Conservation (phyloP, 2,888 invertebrate genomes). For the Microctonus hyperodae region DNA sequence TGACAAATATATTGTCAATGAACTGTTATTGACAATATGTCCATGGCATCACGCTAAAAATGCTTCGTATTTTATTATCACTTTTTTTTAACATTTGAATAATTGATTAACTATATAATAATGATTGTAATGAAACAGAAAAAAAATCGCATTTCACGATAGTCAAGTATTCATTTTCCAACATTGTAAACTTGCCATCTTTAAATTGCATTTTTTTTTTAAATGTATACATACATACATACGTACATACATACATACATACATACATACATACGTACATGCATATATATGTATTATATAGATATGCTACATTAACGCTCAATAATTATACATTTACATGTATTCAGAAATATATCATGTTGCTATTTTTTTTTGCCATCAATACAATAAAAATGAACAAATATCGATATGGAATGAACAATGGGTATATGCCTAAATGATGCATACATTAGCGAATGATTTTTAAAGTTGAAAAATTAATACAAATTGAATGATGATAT, state of each 20-base stretch:
- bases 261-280: too few species aligned
- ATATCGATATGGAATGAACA: slow-evolving; percentile 15
- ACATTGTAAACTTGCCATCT: not conserved
- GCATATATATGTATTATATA: too few species aligned
- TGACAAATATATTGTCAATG: not conserved
- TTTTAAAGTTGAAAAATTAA: not conserved
- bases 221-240: too few species aligned
- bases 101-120: not conserved
- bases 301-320: not conserved
- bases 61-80: slow-evolving; percentile 31
- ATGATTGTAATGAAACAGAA: not conserved
- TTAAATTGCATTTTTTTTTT: not conserved
- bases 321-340: not conserved
- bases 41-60: slow-evolving; percentile 6
- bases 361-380: slow-evolving; percentile 25
- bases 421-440: slow-evolving; percentile 15
- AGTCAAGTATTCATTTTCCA: not conserved
- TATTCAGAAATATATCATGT: slow-evolving; percentile 1
- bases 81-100: slow-evolving; percentile 10
- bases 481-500: not conserved
- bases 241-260: too few species aligned
- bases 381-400: slow-evolving; percentile 14
- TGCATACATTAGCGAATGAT: slow-evolving; percentile 8
- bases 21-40: not conserved
- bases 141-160: not conserved